Percentiles rank a stretch among this genome's conserved stretches.
Evolutionary conservation across 2,888 invertebrate genomes (phyloP).

Genomic region (Coelogynopora nodosa): DNA sequence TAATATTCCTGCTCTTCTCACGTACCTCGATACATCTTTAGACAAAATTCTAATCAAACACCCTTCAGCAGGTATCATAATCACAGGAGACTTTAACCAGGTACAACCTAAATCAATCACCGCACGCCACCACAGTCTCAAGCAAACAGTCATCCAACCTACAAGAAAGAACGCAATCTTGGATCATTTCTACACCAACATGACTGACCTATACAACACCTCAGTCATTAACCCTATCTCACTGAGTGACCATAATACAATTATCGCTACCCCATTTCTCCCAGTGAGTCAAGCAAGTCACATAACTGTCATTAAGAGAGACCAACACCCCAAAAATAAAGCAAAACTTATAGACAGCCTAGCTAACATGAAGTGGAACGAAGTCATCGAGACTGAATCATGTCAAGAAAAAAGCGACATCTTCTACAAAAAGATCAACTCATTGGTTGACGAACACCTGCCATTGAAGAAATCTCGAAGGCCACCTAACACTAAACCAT

Average conservation of each 20-base stretch:
- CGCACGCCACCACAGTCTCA: neutral
- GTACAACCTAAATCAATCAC: neutral
- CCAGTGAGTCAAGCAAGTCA: slow-evolving; percentile 23
- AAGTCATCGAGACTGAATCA: slow-evolving; percentile 25
- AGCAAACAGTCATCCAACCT: neutral
- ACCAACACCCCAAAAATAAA: slow-evolving; percentile 15
- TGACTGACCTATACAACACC: neutral
- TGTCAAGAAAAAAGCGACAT: slow-evolving; percentile 21
- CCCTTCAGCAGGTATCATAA: neutral
- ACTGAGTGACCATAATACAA: slow-evolving; percentile 29
- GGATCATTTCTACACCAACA: slow-evolving; percentile 20
- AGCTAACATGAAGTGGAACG: neutral
- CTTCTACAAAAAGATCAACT: slow-evolving; percentile 20
- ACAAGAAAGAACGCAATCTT: neutral
- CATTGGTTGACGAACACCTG: slow-evolving; percentile 26
- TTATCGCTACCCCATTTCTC: slow-evolving; percentile 13
- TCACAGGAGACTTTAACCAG: slow-evolving; percentile 11
- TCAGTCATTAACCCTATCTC: slow-evolving; percentile 24
- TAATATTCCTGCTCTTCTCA: neutral
- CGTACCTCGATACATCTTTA: neutral
- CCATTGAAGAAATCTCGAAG: slow-evolving; percentile 23
- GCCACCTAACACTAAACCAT: slow-evolving; percentile 3
- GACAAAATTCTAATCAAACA: neutral
- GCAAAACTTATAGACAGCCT: neutral
- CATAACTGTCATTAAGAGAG: slow-evolving; percentile 7